Conservation (phyloP, 2,888 invertebrate genomes). For the Trimorus sp. region DNA sequence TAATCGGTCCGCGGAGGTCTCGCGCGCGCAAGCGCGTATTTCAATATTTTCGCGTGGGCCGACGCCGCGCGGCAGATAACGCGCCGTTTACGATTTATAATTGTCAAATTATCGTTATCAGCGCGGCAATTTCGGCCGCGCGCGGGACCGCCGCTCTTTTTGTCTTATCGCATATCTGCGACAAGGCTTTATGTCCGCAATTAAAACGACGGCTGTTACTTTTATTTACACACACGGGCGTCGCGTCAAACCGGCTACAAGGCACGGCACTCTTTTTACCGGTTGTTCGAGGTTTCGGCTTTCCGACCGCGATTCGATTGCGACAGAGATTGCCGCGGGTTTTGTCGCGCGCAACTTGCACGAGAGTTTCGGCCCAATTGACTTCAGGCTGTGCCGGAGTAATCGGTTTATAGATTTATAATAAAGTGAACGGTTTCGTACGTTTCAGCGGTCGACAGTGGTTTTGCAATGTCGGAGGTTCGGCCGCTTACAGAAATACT, state of each 20-base stretch:
- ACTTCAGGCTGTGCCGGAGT: too few relatives aligned
- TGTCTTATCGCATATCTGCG: slow-evolving; percentile 53
- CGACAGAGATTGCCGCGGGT: too few relatives aligned
- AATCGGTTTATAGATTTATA: too few relatives aligned
- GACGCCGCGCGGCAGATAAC: slow-evolving; percentile 33
- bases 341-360: too few relatives aligned
- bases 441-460: too few relatives aligned
- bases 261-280: slow-evolving; percentile 1
- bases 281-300: slow-evolving; percentile 18
- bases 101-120: slow-evolving; percentile 59
- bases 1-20: background rate
- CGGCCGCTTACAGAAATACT: too few relatives aligned
- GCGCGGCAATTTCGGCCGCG: slow-evolving; percentile 16
- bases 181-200: slow-evolving; percentile 51
- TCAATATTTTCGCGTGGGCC: slow-evolving; percentile 24
- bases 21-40: slow-evolving; percentile 4
- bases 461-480: too few relatives aligned
- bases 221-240: slow-evolving; percentile 40
- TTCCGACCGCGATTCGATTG: slow-evolving; percentile 14
- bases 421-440: too few relatives aligned
- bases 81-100: slow-evolving; percentile 48
- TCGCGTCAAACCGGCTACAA: slow-evolving; percentile 32
- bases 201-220: slow-evolving; percentile 56
- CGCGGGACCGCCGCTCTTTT: slow-evolving; percentile 26
- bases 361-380: background rate